phyloP scores from a whole-genome alignment of 2,797 vertebrate species.

The Staurois parvus region DNA sequence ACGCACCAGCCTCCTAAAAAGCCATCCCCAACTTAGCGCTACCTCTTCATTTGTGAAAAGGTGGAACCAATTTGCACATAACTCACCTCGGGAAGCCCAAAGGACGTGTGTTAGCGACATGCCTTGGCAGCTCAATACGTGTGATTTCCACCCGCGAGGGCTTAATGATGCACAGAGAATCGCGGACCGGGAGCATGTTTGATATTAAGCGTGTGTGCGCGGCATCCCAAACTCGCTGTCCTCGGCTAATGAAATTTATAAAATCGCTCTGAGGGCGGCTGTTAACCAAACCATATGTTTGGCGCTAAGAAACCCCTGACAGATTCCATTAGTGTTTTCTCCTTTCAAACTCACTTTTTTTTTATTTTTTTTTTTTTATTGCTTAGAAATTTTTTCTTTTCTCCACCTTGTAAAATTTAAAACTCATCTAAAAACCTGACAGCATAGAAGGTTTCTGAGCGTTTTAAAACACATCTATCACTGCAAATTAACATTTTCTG shows the following conservation, averaged over 20 bases:
- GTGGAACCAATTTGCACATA: conserved; percentile 45
- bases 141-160: conserved; percentile 53
- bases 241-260: conserved; percentile 58
- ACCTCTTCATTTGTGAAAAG: conserved; percentile 31
- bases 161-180: conserved; percentile 56
- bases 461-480: not conserved
- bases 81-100: conserved; percentile 48
- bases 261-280: conserved; percentile 17
- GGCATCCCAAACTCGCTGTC: conserved; percentile 37
- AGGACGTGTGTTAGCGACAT: conserved; percentile 46
- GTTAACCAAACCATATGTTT: conserved; percentile 43
- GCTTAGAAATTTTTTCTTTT: not conserved
- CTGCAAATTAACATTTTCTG: not conserved
- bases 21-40: too few species aligned
- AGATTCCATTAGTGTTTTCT: conserved; percentile 5
- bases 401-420: conserved; percentile 9
- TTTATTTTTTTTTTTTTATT: not conserved
- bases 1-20: too few species aligned
- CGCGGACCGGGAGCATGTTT: conserved; percentile 28
- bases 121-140: conserved; percentile 49
- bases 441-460: not conserved
- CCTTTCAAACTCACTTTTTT: not conserved
- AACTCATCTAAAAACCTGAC: not conserved
- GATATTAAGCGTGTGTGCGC: conserved; percentile 38
- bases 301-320: conserved; percentile 38